Evolutionary conservation across 2,888 invertebrate species (phyloP).

Genomic region (Zootermopsis nevadensis): DNA sequence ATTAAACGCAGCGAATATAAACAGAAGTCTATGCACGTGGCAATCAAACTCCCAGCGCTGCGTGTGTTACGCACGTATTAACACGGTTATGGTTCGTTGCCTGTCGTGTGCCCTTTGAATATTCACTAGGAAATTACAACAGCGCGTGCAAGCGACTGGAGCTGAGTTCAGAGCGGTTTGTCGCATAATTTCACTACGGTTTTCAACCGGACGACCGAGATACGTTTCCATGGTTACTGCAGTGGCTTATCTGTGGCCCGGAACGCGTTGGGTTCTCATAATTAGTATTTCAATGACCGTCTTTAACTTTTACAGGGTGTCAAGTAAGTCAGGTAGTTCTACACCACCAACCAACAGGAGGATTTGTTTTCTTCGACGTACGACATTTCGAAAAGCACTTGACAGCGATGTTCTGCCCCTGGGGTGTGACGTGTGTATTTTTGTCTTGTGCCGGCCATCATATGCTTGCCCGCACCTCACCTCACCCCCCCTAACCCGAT

Average conservation of each 20-base stretch:
- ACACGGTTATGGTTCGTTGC: neutral
- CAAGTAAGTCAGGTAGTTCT: too few relatives aligned
- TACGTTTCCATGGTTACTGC: too few relatives aligned
- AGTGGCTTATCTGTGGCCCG: too few relatives aligned
- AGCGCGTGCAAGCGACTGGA: neutral
- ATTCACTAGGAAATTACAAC: conserved; percentile 8
- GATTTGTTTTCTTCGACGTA: too few relatives aligned
- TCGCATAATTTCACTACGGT: neutral
- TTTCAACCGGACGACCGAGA: neutral
- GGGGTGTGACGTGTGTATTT: neutral
- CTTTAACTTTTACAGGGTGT: too few relatives aligned
- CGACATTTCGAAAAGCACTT: neutral
- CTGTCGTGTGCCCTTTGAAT: neutral
- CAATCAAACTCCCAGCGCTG: neutral
- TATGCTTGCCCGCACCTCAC: neutral
- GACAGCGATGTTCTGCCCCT: neutral
- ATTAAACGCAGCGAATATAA: too few relatives aligned
- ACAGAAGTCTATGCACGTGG: too few relatives aligned
- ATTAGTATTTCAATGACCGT: too few relatives aligned
- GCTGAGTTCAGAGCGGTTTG: too few relatives aligned
- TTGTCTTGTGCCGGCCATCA: neutral
- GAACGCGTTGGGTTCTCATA: too few relatives aligned
- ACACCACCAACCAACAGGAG: too few relatives aligned
- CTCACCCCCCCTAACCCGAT: neutral
- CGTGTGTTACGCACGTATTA: neutral